Base-by-base conservation (phyloP, 1,140 invertebrate genomes). In the Drosophila neocordata region DNA sequence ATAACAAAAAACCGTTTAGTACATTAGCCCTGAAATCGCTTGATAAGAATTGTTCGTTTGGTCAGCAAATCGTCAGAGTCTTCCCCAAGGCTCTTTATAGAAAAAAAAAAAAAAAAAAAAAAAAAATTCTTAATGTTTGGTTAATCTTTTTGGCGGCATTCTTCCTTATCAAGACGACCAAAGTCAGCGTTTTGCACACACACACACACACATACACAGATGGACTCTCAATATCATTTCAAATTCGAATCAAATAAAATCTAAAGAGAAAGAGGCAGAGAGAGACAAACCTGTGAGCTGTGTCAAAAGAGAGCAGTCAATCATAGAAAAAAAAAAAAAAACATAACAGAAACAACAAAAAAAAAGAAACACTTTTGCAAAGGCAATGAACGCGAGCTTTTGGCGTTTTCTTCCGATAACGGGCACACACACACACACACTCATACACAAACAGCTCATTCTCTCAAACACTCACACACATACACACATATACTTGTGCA, bases 361-460 rank as follows among this genome's bases (percentile, higher is more conserved):
- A 20, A 24, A n/a, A 35, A 70, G 61, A 38, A 80, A 75, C 87
- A 66, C 69, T 65, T 83, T 76, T 67, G 75, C 83, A 88, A 88
- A 88, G 83, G 84, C 83, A 88, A 88, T 89, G 84, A 89, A 83
- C 79, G 84, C 83, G 84, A 88, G 84, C 80, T 87, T 79, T 90
- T 90, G 75, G 79, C 88, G 82, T 87, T 90, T 90, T 90, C 87
- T 90, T 90, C 87, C 87, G 87, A 90, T 90, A 90, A 90, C 87
- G 87, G 85, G 65, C 77, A 81, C 77, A 61, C 27, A 31, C 27
- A 7, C 27, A 79, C 66, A 75, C 56, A 81, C 67, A 85, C 58
- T 65, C 38, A 18, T 2, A 61, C 41, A 20, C 63, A 31, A 1
- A 24, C 24, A 24, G 34, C 51, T 34, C 41, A 65, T 35, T 53